Evolutionary conservation across 2,113 vertebrate species (phyloP), one percentile per base, ranked within the genome.

Genomic region (Psammodynastes pulverulentus): DNA sequence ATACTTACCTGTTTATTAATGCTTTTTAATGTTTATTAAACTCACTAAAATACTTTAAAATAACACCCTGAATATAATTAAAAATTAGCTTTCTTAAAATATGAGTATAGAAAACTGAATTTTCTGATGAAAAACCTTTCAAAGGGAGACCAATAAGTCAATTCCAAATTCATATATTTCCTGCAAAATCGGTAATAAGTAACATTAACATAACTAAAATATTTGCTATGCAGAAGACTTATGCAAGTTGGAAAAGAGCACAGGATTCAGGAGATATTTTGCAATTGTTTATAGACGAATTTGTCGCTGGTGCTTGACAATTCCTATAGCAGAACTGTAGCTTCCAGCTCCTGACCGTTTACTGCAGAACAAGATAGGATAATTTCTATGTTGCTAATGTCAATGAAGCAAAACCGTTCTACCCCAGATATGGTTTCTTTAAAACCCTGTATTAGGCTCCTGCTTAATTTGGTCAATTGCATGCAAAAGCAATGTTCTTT

Each of bases 1-100:
- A 39, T 5, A 85, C n/a, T 93, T 67, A 13, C 5, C 34, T 79
- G 5, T 79, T 79, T 34, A 67, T n/a, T 72, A 67, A 86, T 19
- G 1, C 4, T 49, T 5, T 29, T 23, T 2, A 24, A 24, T 13
- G 19, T 94, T 94, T 93, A 92, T 46, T 93, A 43, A 91, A 88
- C 88, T 94, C 86, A 89, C 79, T 85, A 92, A 24, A 92, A 94
- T 90, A 0, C 94, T 85, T 93, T 93, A 94, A 89, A 29, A 45
- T 89, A 94, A 88, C 24, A 86, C 46, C 23, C 39, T 94, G 91
- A 45, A 85, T 23, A 12, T 43, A 84, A 48, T 24, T 93, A 90
- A 94, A 45, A 92, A 67, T 48, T 46, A 84, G 17, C 12, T 86
- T 24, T 34, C 34, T 90, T 67, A 52, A 91, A 56, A 39, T 46